Evolutionary conservation across 2,113 vertebrate genomes (phyloP).

Genomic region (Charina bottae): DNA sequence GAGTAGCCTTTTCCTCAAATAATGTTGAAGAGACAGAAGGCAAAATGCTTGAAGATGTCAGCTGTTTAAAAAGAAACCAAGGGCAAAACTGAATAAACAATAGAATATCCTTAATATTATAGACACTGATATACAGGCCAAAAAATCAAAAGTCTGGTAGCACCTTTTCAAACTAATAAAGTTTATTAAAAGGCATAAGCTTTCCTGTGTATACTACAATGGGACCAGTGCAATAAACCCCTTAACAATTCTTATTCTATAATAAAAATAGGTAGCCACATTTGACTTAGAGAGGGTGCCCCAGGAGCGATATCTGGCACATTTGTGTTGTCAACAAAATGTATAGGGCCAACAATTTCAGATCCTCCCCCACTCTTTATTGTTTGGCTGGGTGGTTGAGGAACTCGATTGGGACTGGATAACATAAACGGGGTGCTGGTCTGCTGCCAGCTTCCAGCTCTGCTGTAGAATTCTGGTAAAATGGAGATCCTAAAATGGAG

Average conservation of each 20-base stretch:
- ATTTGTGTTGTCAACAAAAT: not conserved
- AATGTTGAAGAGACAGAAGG: not conserved
- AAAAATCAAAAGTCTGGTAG: not conserved
- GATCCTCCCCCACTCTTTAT: not conserved
- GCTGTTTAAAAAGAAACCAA: not conserved
- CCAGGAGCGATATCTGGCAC: not conserved
- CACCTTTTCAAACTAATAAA: not conserved
- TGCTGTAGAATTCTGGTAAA: not conserved
- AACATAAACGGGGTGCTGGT: not conserved
- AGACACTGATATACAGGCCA: not conserved
- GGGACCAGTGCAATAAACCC: not conserved
- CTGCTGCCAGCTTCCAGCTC: not conserved
- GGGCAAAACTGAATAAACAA: not conserved
- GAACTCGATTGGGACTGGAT: not conserved
- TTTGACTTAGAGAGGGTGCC: not conserved
- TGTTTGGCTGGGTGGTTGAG: not conserved
- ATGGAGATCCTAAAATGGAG: not conserved
- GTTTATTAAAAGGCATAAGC: not conserved
- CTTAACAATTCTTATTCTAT: not conserved
- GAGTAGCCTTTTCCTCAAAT: constrained; percentile 29
- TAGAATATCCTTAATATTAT: not conserved
- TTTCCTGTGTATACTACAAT: not conserved
- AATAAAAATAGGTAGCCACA: not conserved
- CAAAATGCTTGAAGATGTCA: not conserved
- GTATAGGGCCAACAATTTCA: not conserved